phyloP scores from a whole-genome alignment of 2,797 vertebrate species.

The Chiroxiphia lanceolata region DNA sequence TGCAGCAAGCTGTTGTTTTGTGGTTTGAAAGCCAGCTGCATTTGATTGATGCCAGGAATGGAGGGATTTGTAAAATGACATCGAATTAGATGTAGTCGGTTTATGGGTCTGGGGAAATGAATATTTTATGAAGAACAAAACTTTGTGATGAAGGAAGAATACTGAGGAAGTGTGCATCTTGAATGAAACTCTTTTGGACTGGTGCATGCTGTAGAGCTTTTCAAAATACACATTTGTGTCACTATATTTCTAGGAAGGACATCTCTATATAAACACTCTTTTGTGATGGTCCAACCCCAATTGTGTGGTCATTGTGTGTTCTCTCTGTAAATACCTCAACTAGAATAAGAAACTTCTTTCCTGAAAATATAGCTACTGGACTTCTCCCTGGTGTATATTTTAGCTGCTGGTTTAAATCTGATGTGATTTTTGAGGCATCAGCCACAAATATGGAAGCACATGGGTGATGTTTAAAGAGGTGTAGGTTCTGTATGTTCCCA shows the following conservation, averaged over 20 bases:
- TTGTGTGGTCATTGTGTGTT: neutral
- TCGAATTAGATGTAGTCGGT: slow-evolving; percentile 69
- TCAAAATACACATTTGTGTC: neutral
- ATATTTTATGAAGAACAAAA: slow-evolving; percentile 78
- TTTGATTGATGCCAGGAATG: slow-evolving; percentile 70
- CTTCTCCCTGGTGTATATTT: neutral
- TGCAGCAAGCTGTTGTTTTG: slow-evolving; percentile 72
- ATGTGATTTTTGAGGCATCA: neutral
- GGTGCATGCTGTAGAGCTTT: neutral
- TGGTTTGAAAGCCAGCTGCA: slow-evolving; percentile 64
- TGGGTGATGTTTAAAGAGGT: neutral
- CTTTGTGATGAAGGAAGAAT: slow-evolving; percentile 63
- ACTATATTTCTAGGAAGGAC: neutral
- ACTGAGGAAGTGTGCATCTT: slow-evolving; percentile 25
- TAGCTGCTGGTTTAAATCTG: neutral
- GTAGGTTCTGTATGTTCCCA: neutral
- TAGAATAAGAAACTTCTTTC: neutral
- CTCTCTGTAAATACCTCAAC: neutral
- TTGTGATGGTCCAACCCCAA: neutral
- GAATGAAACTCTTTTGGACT: slow-evolving; percentile 28
- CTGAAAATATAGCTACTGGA: neutral
- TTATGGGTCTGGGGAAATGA: slow-evolving; percentile 72
- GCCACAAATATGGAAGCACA: neutral
- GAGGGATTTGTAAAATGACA: slow-evolving; percentile 74
- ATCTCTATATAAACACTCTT: neutral